Base-by-base conservation (phyloP, 2,797 vertebrate species). In the Pampus argenteus region DNA sequence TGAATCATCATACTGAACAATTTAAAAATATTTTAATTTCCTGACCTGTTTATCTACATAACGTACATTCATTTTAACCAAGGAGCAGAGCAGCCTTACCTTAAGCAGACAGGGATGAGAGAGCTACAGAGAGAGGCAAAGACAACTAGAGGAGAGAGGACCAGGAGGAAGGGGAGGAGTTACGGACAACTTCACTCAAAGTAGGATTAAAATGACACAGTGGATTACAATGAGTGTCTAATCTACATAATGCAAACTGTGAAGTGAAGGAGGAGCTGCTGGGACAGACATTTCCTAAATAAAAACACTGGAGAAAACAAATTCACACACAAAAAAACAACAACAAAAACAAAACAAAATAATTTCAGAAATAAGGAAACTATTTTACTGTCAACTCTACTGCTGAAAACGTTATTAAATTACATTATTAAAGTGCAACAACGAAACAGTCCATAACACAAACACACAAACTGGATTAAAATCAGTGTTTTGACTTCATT, bases 81-180 rank as follows among this genome's bases (percentile, higher is more conserved):
- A 23, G 52, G 34, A 85, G 66, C 52, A 34, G 15, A 62, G 44
- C 73, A 62, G 70, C 25, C 93, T 93, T 94, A 95, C 94, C 93
- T 92, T 66, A 14, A 81, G 66, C 78, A 65, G 81, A 69, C 45
- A n/a, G 23, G 71, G 85, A 82, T 60, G 79, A 82, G 80, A 83
- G 74, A 74, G 71, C 75, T 23, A 18, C 69, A 67, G 54, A 40
- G 62, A 84, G 57, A 74, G 71, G 50, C 44, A 31, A 22, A 81
- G 66, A 61, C 31, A 10, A 20, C 44, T 54, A 58, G 66, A 73
- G 68, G 75, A 70, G 18, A 80, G 66, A 77, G 65, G 80, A 78
- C 62, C 51, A 40, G 36, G 26, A 79, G 83, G 36, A 25, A 79
- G 83, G 79, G 89, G 90, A 77, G 91, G 92, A 86, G 88, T 48